Evolutionary conservation across 2,888 invertebrate genomes (phyloP).

Genomic region (Rhagium mordax): DNA sequence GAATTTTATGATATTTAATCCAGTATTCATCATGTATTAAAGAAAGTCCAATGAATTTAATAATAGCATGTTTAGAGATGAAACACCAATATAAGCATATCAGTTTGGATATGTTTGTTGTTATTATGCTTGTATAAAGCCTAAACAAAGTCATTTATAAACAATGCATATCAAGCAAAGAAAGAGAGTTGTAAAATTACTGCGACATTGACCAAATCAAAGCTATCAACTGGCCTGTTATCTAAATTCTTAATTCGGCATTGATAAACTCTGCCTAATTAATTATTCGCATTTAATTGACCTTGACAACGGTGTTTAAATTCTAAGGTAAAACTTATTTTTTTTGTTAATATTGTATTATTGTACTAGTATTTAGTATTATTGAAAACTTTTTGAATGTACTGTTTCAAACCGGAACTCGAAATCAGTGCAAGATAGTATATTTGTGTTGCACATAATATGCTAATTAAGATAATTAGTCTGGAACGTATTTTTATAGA

Average conservation of each 20-base stretch:
- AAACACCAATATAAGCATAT: too few species aligned
- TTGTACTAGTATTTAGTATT: too few species aligned
- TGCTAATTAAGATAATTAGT: not conserved
- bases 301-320: not conserved
- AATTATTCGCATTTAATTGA: not conserved
- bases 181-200: too few species aligned
- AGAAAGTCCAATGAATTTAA: too few species aligned
- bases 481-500: not conserved
- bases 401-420: not conserved
- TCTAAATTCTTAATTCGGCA: not conserved
- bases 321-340: not conserved
- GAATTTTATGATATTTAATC: too few species aligned
- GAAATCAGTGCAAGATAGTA: not conserved
- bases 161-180: too few species aligned
- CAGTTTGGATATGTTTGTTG: too few species aligned
- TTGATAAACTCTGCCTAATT: not conserved
- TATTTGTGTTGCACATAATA: not conserved
- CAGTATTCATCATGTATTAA: too few species aligned
- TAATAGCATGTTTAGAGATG: too few species aligned
- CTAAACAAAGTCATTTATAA: too few species aligned
- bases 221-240: not conserved
- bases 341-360: not conserved
- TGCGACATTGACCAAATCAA: too few species aligned
- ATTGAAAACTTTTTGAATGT: not conserved
- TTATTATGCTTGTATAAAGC: too few species aligned